These are phyloP conservation scores for Agrotis puta DNA, from an alignment of 2,888 invertebrate genomes.

Conservation along the genomic window DNA sequence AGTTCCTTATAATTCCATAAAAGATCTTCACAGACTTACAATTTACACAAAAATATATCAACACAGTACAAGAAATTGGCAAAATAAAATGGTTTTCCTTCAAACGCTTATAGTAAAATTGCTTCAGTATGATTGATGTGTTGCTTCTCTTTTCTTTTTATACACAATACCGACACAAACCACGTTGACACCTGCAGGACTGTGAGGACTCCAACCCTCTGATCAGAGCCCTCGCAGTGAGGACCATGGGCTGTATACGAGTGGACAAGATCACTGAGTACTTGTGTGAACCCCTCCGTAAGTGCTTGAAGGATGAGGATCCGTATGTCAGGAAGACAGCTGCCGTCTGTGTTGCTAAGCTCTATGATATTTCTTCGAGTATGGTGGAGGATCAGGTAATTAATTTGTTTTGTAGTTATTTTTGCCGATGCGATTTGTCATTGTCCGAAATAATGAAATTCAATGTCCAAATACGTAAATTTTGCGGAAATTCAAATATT, in stretches of 20 bases:
- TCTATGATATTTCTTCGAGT: conserved; percentile 98
- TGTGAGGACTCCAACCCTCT: conserved; percentile 99
- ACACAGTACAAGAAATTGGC: not conserved
- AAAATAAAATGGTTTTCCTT: conserved; percentile 50
- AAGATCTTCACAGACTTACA: not conserved
- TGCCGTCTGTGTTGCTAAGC: conserved; percentile 99
- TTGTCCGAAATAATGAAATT: too few relatives aligned
- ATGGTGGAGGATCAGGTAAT: conserved; percentile 91
- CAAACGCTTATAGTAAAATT: conserved; percentile 78
- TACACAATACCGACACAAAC: conserved; percentile 76
- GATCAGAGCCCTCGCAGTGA: conserved; percentile 99
- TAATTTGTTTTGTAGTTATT: not conserved
- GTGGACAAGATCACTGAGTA: conserved; percentile 99
- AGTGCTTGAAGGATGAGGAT: conserved; percentile 98
- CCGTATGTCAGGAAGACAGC: conserved; percentile 99
- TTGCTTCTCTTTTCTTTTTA: conserved; percentile 80
- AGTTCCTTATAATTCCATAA: not conserved
- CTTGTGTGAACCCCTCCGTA: conserved; percentile 98
- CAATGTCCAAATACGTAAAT: too few relatives aligned
- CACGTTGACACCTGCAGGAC: conserved; percentile 92
- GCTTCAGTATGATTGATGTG: conserved; percentile 84
- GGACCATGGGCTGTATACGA: conserved; percentile 99
- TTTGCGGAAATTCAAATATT: too few relatives aligned
- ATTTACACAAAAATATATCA: not conserved
- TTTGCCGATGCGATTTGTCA: too few relatives aligned